phyloP scores from a whole-genome alignment of 2,797 vertebrate species.

The Picus viridis region DNA sequence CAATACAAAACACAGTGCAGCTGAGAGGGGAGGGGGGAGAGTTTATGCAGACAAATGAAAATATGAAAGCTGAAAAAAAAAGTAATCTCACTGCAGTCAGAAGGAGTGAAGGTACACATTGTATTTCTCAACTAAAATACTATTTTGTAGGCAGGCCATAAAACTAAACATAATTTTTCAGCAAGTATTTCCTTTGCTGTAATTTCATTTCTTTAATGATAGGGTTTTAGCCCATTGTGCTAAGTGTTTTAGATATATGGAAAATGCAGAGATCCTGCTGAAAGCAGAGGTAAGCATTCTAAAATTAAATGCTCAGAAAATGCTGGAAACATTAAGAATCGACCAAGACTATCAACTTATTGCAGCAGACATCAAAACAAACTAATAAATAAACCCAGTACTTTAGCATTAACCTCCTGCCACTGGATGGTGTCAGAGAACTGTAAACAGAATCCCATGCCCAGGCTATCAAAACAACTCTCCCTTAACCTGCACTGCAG shows the following conservation, averaged over 20 bases:
- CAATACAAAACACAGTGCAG: slow-evolving; percentile 7
- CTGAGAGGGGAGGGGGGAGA: neutral
- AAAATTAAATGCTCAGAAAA: neutral
- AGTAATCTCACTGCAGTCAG: neutral
- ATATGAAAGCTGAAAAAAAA: neutral
- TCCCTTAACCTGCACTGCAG: neutral
- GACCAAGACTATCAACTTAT: neutral
- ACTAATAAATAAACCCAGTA: slow-evolving; percentile 19
- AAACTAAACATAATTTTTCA: neutral
- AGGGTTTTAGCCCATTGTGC: neutral
- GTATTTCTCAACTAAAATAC: slow-evolving; percentile 22
- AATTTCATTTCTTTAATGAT: neutral
- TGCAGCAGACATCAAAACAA: slow-evolving; percentile 2
- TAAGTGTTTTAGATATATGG: neutral
- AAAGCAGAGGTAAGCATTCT: neutral
- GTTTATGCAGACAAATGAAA: slow-evolving; percentile 9
- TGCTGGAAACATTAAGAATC: neutral
- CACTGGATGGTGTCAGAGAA: slow-evolving; percentile 98
- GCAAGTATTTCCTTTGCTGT: neutral
- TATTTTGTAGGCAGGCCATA: neutral
- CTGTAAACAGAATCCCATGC: slow-evolving; percentile 68
- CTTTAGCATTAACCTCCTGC: slow-evolving; percentile 80
- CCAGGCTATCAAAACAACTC: neutral
- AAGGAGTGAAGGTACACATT: neutral
- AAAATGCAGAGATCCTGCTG: neutral